Evolutionary conservation across 1,140 invertebrate species (phyloP), one percentile per base, ranked within the genome.

Genomic region (Dysdera silvatica): DNA sequence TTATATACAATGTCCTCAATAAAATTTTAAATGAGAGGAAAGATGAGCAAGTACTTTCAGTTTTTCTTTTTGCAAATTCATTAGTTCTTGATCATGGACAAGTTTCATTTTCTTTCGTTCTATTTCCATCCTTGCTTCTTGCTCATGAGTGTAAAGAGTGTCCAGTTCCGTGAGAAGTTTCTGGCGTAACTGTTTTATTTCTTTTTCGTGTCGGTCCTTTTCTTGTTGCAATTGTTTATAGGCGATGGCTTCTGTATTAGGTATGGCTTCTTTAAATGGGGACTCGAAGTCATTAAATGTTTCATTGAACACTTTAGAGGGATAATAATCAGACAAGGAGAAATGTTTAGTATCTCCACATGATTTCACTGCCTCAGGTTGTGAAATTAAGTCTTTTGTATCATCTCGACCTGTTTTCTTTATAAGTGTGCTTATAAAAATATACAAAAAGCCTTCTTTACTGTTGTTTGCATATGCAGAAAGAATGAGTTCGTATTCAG

Each of bases 101-200:
- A 62, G 12, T 20, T 55, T 33, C n/a, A 3, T 47, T 23, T 20
- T 47, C 32, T 35, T 16, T 10, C 32, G 52, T 20, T 62, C 52
- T 7, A 49, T 31, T 49, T 62, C 60, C 24, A 37, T 5, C 6
- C 40, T 40, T 18, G 45, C 18, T 3, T 29, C 28, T 6, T 10
- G 49, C 28, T 61, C 59, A 32, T 53, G 59, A 8, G 43, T 10
- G 49, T 56, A 53, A 23, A 62, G 26, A 14, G 37, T 37, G 20
- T 62, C 60, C 3, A 62, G 26, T 45, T 62, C 60, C 49, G 54
- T 20, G 4, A 62, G 28, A 12, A 55, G 29, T 24, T 49, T 62
- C 14, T 48, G 41, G 8, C 52, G 52, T 24, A 62, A 49, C 23
- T 47, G 23, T 14, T 55, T 40, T 6, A 55, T 40, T 48, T 62